phyloP scores from a whole-genome alignment of 37 sponge, comb jelly and placozoan genomes.

The Lycopodina hypogea region DNA sequence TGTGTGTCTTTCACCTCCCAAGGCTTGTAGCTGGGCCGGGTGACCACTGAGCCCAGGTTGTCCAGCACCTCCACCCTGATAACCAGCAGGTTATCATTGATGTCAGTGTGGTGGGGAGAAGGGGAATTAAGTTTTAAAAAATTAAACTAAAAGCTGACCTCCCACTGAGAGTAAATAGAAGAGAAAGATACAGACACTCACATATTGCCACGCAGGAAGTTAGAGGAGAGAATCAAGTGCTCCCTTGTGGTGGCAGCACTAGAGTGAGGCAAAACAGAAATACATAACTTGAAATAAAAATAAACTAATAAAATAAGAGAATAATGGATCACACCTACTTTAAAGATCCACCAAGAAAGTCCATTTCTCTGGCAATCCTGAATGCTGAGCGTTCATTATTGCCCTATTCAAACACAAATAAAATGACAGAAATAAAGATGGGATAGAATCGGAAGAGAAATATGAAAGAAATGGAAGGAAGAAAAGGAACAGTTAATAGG shows the following conservation, averaged over 20 bases:
- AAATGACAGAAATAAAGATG: too few species aligned
- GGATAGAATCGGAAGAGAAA: background rate
- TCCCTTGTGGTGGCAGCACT: constrained; percentile 65
- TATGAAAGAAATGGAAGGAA: too few species aligned
- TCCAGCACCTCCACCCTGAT: constrained; percentile 60
- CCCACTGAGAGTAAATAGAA: background rate
- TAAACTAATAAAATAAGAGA: background rate
- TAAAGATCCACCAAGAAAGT: constrained; percentile 54
- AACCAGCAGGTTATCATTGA: too few species aligned
- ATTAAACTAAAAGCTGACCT: too few species aligned
- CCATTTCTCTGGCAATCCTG: constrained; percentile 64
- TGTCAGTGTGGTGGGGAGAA: background rate
- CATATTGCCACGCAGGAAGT: constrained; percentile 53
- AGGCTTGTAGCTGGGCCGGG: constrained; percentile 39
- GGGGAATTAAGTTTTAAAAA: background rate
- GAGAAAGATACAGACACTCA: constrained; percentile 22
- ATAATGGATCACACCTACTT: constrained; percentile 20
- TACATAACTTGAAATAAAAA: background rate
- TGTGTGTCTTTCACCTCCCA: constrained; percentile 76
- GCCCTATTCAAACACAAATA: too few species aligned
- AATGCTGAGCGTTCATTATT: constrained; percentile 58
- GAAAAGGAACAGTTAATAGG: background rate
- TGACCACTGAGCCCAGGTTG: constrained; percentile 41
- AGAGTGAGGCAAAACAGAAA: background rate
- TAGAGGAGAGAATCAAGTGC: constrained; percentile 43